A percentile compares a stretch with the other conserved stretches of the same genome.
Evolutionary conservation across 1,140 invertebrate species (phyloP).

Genomic region (Phymorhynchus buccinoides): DNA sequence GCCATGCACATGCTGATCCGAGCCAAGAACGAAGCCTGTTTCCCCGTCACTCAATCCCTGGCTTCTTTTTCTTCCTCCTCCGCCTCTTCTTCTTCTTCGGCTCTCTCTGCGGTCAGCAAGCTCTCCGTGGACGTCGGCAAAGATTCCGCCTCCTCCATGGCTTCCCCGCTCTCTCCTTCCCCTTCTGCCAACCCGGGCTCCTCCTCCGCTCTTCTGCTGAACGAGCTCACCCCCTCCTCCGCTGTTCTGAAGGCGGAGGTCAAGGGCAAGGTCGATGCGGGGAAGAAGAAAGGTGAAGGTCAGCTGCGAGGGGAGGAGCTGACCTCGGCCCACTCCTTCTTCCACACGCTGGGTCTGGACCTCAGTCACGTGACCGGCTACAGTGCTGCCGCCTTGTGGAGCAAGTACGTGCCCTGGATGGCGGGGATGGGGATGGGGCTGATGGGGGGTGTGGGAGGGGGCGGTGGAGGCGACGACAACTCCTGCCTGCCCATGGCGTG

Average conservation of each 20-base stretch:
- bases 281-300: neutral
- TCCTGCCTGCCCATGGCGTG: slow-evolving; percentile 41
- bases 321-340: neutral
- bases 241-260: neutral
- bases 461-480: neutral
- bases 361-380: neutral
- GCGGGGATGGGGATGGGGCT: neutral
- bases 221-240: neutral
- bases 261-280: neutral
- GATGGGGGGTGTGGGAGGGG: neutral
- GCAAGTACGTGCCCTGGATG: slow-evolving; percentile 33
- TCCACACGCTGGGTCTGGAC: neutral
- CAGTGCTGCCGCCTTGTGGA: slow-evolving; percentile 20
- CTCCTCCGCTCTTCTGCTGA: neutral
- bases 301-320: neutral
- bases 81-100: neutral
- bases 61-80: neutral
- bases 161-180: neutral
- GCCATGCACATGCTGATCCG: slow-evolving; percentile 72
- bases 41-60: slow-evolving; percentile 31
- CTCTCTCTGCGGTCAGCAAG: neutral
- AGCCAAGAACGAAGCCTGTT: slow-evolving; percentile 65
- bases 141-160: neutral
- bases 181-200: neutral
- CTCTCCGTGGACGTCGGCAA: neutral